These are phyloP conservation scores for Vulpes ferrilata DNA, from an alignment of 2,113 vertebrate genomes.

Conservation along the genomic window DNA sequence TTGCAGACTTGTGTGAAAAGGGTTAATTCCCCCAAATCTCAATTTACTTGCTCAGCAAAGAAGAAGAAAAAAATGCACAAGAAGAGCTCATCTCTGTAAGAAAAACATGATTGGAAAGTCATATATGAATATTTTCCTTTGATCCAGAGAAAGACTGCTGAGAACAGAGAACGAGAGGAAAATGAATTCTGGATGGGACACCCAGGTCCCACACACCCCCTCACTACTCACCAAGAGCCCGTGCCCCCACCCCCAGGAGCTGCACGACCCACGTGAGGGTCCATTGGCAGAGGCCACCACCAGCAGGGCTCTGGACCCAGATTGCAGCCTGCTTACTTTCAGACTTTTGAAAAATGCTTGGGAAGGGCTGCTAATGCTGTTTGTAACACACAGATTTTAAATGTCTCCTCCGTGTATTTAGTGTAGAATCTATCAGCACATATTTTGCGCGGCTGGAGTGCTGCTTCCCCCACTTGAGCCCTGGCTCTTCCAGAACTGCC, in stretches of 20 bases:
- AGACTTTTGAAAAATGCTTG: background rate
- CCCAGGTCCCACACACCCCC: accelerated
- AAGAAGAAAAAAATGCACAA: no score
- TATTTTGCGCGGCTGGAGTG: background rate
- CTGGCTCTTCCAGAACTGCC: constrained; percentile 32
- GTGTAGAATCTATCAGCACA: background rate
- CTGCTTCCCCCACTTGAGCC: background rate
- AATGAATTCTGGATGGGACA: background rate
- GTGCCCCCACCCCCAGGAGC: background rate
- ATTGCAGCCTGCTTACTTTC: background rate
- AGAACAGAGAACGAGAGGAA: background rate
- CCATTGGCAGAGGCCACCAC: background rate
- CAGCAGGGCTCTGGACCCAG: background rate
- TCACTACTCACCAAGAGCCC: background rate
- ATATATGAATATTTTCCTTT: background rate
- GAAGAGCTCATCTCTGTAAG: background rate
- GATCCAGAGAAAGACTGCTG: background rate
- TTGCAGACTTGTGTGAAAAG: background rate
- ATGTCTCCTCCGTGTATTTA: background rate
- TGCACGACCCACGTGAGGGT: background rate
- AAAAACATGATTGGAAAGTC: background rate
- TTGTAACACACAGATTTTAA: background rate
- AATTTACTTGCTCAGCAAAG: background rate
- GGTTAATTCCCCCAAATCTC: background rate
- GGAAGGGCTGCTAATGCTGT: background rate